Evolutionary conservation across 92 coral and sea anemone species (phyloP).

Genomic region (Phenganax subtilis): DNA sequence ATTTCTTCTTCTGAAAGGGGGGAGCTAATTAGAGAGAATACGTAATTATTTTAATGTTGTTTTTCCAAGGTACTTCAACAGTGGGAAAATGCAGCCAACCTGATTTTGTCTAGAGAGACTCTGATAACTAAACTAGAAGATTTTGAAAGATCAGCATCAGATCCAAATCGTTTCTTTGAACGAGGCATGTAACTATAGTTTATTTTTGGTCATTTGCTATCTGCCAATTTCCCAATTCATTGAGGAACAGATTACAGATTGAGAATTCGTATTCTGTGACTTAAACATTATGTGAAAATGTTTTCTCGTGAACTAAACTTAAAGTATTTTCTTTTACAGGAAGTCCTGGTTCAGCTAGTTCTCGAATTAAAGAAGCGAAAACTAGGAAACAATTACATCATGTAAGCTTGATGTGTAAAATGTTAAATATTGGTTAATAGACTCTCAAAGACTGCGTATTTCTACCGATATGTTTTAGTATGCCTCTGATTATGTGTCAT

Average conservation of each 20-base stretch:
- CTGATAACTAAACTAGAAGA: conserved; percentile 84
- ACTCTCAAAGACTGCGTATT: too few species aligned
- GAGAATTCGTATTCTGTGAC: not conserved
- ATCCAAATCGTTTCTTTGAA: conserved; percentile 94
- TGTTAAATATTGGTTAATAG: too few species aligned
- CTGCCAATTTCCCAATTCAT: too few species aligned
- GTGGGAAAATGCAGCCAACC: conserved; percentile 82
- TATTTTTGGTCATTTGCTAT: not conserved
- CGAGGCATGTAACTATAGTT: conserved; percentile 53
- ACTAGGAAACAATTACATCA: conserved; percentile 69
- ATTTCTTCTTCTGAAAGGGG: too few species aligned
- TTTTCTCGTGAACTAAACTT: not conserved
- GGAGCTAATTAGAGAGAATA: too few species aligned
- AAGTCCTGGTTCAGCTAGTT: conserved; percentile 59
- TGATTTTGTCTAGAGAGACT: conserved; percentile 71
- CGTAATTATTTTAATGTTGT: not conserved
- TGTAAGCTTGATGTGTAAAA: conserved; percentile 42
- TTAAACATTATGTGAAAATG: not conserved
- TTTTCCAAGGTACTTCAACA: conserved; percentile 53
- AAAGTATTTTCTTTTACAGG: conserved; percentile 42
- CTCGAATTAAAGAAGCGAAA: conserved; percentile 83
- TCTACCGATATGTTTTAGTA: too few species aligned
- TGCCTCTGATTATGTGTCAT: too few species aligned
- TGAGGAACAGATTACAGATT: too few species aligned
- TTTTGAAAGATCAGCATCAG: conserved; percentile 90